Conservation (phyloP, 2,888 invertebrate species). For the Lasioglossum lativentre region DNA sequence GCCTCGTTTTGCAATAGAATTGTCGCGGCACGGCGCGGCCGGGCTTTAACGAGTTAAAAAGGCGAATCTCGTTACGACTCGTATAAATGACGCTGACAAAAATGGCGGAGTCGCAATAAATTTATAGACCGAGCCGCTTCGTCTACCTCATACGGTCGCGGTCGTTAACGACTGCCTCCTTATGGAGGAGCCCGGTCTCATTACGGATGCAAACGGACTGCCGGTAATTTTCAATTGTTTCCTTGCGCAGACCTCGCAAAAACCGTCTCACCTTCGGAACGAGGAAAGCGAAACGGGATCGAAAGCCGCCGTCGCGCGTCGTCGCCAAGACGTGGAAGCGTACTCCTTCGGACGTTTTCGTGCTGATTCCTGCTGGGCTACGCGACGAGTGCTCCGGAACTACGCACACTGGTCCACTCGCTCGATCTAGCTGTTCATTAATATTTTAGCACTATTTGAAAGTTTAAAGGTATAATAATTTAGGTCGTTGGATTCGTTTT, state of each 20-base stretch:
- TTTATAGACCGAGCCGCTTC: conserved; percentile 75
- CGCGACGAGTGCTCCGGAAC: neutral
- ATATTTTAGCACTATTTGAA: no score
- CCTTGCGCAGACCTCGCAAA: conserved; percentile 57
- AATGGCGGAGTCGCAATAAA: conserved; percentile 72
- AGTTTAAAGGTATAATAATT: no score
- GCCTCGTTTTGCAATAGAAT: conserved; percentile 57
- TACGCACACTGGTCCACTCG: no score
- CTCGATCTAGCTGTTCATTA: no score
- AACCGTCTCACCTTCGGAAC: conserved; percentile 59
- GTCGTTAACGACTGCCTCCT: conserved; percentile 73
- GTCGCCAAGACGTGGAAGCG: neutral
- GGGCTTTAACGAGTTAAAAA: conserved; percentile 68
- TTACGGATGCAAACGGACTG: conserved; percentile 73
- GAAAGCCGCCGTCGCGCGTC: conserved; percentile 31
- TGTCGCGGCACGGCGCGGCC: conserved; percentile 43
- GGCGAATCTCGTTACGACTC: conserved; percentile 68
- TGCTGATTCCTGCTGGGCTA: neutral
- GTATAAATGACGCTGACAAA: conserved; percentile 80
- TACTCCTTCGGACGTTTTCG: neutral
- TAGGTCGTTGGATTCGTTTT: no score
- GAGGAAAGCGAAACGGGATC: conserved; percentile 49
- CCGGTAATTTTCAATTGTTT: conserved; percentile 74
- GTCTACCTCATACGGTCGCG: conserved; percentile 57
- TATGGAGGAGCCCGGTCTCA: conserved; percentile 71